Evolutionary conservation across 2,113 vertebrate species (phyloP), one percentile per base, ranked within the genome.

Genomic region (Phrynosoma blainvillii): DNA sequence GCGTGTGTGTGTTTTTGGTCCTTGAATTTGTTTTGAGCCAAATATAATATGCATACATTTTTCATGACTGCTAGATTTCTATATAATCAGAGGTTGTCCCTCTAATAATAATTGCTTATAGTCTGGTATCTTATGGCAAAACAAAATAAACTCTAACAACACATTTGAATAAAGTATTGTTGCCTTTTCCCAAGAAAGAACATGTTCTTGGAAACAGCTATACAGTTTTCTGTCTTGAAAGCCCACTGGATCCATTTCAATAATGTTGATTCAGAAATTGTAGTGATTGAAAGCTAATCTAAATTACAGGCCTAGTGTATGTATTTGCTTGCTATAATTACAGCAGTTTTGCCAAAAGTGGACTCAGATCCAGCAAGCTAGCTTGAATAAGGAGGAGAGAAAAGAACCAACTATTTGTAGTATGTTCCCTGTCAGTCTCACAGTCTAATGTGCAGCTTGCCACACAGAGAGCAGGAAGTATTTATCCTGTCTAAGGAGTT

Each of bases 191-290:
- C 86, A 86, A 91, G 74, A 86, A 94, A 93, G 90, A 9, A 89
- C 74, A 77, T 73, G 13, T 84, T 93, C 8, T 93, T 86, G 87
- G 68, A 91, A 86, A 52, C 92, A 79, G 88, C 85, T 88, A 79
- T 93, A 96, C 74, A 91, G 52, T 47, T 95, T 96, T 89, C 47
- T 80, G 90, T 62, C 84, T 79, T 75, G 40, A 93, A 94, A 93
- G 85, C 47, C 10, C 88, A 80, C 73, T 79, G 86, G 90, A 92
- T 73, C 2, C 89, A 92, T 93, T 92, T 93, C 62, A 1, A 92
- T 95, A 95, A 86, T 91, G 90, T 91, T 93, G 91, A 95, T 93
- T 96, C 85, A 95, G 88, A 96, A 97, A 95, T 90, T 94, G 92
- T 75, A 94, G 89, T 91, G 82, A 93, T 95, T 96, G 92, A 93